Evolutionary conservation across 1,140 invertebrate genomes (phyloP).

Genomic region (Triops longicaudatus): DNA sequence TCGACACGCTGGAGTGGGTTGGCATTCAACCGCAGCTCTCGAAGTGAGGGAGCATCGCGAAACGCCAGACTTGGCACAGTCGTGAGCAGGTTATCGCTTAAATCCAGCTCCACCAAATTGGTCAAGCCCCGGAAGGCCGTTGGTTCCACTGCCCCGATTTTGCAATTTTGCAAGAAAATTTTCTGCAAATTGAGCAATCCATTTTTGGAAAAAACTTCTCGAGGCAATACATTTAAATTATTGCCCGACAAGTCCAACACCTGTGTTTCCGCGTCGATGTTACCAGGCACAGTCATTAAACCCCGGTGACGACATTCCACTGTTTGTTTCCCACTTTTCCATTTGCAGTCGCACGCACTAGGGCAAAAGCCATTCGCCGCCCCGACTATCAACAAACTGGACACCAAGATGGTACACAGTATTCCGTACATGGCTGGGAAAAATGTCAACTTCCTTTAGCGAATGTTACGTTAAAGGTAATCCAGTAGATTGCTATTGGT

Average conservation of each 20-base stretch:
- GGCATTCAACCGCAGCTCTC: conserved; percentile 61
- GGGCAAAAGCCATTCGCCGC: conserved; percentile 46
- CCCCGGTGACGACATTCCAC: conserved; percentile 75
- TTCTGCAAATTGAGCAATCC: conserved; percentile 76
- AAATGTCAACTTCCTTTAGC: not conserved
- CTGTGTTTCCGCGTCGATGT: conserved; percentile 75
- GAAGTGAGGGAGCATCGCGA: conserved; percentile 62
- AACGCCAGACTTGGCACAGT: conserved; percentile 67
- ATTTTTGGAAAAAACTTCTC: conserved; percentile 66
- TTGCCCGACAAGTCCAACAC: conserved; percentile 80
- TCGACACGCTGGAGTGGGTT: conserved; percentile 74
- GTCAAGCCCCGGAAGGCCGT: conserved; percentile 70
- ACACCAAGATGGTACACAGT: not conserved
- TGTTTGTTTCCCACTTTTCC: conserved; percentile 84
- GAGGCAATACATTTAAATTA: conserved; percentile 67
- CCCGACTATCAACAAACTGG: not conserved
- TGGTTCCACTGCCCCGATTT: conserved; percentile 67
- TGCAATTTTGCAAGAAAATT: conserved; percentile 69
- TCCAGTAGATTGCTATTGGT: not conserved
- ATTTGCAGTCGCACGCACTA: conserved; percentile 74
- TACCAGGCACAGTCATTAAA: conserved; percentile 69
- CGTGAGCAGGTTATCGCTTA: conserved; percentile 70
- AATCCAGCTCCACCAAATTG: conserved; percentile 78
- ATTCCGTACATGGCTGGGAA: not conserved
- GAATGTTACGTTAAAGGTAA: not conserved